Percentiles rank a stretch among this genome's conserved stretches.
These are phyloP conservation scores for Theretra japonica DNA, from an alignment of 2,888 invertebrate species.

Conservation along the genomic window DNA sequence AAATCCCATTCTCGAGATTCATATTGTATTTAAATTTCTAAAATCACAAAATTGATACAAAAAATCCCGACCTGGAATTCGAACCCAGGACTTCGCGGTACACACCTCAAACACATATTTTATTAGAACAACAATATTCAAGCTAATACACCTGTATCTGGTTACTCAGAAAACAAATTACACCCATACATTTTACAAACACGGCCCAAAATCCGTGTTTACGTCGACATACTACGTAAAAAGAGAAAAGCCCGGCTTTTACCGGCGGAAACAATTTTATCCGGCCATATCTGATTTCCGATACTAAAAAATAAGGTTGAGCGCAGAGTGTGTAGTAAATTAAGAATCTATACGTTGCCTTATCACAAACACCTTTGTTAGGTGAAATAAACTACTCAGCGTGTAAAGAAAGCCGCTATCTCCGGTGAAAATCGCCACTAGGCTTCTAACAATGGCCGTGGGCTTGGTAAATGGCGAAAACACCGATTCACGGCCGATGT, in stretches of 20 bases:
- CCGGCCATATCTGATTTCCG: conserved; percentile 20
- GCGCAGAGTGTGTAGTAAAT: conserved; percentile 18
- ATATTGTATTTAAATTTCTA: too few species aligned
- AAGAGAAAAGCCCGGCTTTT: background rate
- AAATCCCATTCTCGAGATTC: too few species aligned
- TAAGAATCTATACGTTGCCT: conserved; percentile 23
- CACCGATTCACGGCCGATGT: conserved; percentile 30
- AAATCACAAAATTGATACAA: too few species aligned
- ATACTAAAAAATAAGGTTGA: conserved; percentile 11
- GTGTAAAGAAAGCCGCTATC: conserved; percentile 24
- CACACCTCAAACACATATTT: too few species aligned
- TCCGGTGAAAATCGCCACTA: conserved; percentile 27
- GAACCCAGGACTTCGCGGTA: too few species aligned
- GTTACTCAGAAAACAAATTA: too few species aligned
- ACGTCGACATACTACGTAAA: background rate
- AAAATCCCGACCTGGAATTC: too few species aligned
- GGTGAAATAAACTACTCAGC: conserved; percentile 31
- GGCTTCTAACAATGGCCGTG: conserved; percentile 31
- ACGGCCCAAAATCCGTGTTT: background rate
- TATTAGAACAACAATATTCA: too few species aligned
- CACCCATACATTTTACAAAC: too few species aligned
- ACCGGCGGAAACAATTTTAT: conserved; percentile 12
- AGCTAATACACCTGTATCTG: too few species aligned
- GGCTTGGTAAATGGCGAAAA: conserved; percentile 35
- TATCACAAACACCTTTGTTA: conserved; percentile 28